Conservation (phyloP, 2,113 vertebrate species). For the Dipodomys stephensi region DNA sequence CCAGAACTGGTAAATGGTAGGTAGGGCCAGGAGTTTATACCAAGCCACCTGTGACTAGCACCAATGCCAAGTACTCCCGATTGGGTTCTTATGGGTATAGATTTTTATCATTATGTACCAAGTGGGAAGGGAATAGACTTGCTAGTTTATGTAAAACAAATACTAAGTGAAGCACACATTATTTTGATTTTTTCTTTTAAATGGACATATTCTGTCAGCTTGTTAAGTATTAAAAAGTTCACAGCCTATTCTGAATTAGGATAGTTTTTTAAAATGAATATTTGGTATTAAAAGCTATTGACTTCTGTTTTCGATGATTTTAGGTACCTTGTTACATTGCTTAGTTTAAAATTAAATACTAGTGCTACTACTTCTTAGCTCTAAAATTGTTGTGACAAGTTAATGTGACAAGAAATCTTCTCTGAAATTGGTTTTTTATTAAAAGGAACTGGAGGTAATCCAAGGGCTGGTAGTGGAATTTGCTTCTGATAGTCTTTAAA, state of each 20-base stretch:
- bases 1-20: neutral
- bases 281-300: neutral
- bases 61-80: neutral
- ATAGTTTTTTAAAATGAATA: neutral
- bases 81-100: neutral
- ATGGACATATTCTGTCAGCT: neutral
- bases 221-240: conserved; percentile 29
- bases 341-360: neutral
- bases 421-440: conserved; percentile 18
- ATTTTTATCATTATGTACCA: neutral
- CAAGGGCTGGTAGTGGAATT: neutral
- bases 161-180: neutral
- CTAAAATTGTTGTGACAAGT: neutral
- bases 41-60: neutral
- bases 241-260: neutral
- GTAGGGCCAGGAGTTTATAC: neutral
- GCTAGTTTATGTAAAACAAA: neutral
- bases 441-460: conserved; percentile 24
- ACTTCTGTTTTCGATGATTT: neutral
- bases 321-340: neutral
- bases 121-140: neutral
- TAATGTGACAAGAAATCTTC: conserved; percentile 16
- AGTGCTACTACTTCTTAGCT: neutral
- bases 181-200: neutral
- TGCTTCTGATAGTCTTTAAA: neutral